Evolutionary conservation across 1,140 invertebrate species (phyloP), one percentile per base, ranked within the genome.

Genomic region (Zaprionus davidi): DNA sequence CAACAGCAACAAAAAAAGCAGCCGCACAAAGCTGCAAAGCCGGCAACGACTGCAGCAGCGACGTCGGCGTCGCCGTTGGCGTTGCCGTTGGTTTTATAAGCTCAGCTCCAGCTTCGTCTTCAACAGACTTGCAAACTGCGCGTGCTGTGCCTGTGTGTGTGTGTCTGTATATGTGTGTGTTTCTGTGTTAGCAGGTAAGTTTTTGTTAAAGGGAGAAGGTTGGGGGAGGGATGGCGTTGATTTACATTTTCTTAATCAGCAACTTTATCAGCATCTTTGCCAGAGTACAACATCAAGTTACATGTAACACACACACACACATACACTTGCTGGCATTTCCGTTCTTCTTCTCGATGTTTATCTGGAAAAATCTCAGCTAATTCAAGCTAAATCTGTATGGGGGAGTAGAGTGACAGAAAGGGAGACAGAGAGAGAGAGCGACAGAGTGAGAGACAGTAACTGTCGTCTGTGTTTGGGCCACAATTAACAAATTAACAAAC

Each of bases 11-110:
- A 24, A 13, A 20, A 38, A 17, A 15, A 22, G 34, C n/a, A 56
- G 38, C 15, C 15, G 38, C 38, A 41, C 13, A 73, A 73, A 77
- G 82, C 79, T 82, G 36, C 44, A 12, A 67, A 67, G 57, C 58
- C 57, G 63, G 60, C 59, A 34, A 9, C 7, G 15, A 38, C 41
- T 51, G 22, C 24, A 26, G 15, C 15, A 38, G 41, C 41, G 49
- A 44, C 77, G 56, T 53, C 67, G 59, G 71, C 68, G 71, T 31
- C 28, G 28, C 28, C 2, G 28, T 69, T 64, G 58, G 49, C 68
- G 78, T 72, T 68, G 34, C 68, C 68, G 78, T 69, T 68, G 58
- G 55, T 68, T 75, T 73, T 69, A 36, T 62, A 62, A 81, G 79
- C 79, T 63, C 51, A 69, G 49, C 78, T 81, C 66, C n/a, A 56